phyloP scores from a whole-genome alignment of 2,797 vertebrate species.

The Danio tinwini region DNA sequence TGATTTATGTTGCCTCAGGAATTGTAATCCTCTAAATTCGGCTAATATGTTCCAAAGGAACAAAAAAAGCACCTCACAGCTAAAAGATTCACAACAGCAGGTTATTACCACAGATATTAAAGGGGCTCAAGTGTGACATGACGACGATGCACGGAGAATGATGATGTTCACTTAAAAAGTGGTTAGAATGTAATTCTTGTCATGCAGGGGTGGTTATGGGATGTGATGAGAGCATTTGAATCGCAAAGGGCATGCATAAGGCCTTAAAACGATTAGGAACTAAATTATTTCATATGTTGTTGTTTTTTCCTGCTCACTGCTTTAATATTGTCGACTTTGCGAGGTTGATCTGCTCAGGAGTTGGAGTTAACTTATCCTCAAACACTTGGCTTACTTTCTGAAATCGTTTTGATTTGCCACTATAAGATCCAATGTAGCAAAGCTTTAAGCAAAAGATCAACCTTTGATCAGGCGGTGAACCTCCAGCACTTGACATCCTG shows the following conservation, averaged over 20 bases:
- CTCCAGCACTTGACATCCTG: constrained; percentile 34
- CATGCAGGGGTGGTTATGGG: constrained; percentile 10
- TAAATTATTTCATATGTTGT: constrained; percentile 20
- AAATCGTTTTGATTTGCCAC: constrained; percentile 10
- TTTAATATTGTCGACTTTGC: constrained; percentile 28
- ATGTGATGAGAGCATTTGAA: constrained; percentile 27
- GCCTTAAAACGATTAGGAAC: constrained; percentile 1
- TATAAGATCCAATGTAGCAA: constrained; percentile 38
- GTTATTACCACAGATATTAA: constrained; percentile 48
- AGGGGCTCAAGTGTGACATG: constrained; percentile 36
- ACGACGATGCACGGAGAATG: constrained; percentile 32
- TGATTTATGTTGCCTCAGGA: constrained; percentile 43
- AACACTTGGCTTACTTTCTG: constrained; percentile 19
- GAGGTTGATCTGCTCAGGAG: constrained; percentile 2
- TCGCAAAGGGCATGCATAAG: constrained; percentile 35
- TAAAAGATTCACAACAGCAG: constrained; percentile 38
- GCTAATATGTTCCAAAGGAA: constrained; percentile 20
- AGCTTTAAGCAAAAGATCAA: constrained; percentile 49
- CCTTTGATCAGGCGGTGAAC: constrained; percentile 51
- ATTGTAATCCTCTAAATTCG: constrained; percentile 24
- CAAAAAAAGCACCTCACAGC: constrained; percentile 32
- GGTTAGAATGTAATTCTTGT: constrained; percentile 32
- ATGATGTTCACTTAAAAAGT: constrained; percentile 45
- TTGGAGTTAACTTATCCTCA: constrained; percentile 24
- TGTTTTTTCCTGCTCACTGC: neutral